Evolutionary conservation across 1,140 invertebrate genomes (phyloP), one percentile per base, ranked within the genome.

Genomic region (Megalopta genalis): DNA sequence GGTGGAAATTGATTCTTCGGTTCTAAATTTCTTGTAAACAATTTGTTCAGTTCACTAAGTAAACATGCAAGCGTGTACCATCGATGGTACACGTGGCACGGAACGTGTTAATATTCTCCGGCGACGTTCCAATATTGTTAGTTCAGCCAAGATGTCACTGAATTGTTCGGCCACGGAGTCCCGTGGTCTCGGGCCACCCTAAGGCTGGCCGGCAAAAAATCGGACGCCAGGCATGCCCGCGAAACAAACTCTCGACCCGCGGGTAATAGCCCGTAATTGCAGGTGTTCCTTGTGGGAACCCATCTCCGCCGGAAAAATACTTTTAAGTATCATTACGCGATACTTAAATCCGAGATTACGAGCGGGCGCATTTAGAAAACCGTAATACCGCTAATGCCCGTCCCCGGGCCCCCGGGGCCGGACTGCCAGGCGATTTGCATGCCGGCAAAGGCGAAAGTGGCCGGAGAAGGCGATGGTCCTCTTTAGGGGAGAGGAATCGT

Each of bases 181-280:
- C 42, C 10, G 14, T 46, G 42, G 42, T 46, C 14, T 49, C 49
- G 52, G 18, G 18, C 54, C 54, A 57, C 54, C n/a, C 54, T 57
- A 25, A 10, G 39, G 73, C 37, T 12, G 4, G 10, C 52, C 16
- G 46, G 0, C 52, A 21, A 76, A 70, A 57, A 76, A 76, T 5
- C 16, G 5, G 37, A 2, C 16, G 25, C 12, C 39, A n/a, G 1
- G n/a, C n/a, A 25, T 23, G n/a, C 12, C 25, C 39, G 54, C 46
- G 42, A 77, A 60, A 76, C 52, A 14, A 46, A 59, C 64, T 46
- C n/a, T 21, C 27, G 54, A 21, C 39, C 66, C 27, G 57, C 21
- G 32, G 10, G 74, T 77, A 69, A 77, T 69, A 70, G 57, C 57
- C 42, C 6, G 54, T 77, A 77, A 77, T 77, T 62, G 66, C 37